Base-by-base conservation (phyloP, 2,888 invertebrate species). In the Helicoverpa assulta region DNA sequence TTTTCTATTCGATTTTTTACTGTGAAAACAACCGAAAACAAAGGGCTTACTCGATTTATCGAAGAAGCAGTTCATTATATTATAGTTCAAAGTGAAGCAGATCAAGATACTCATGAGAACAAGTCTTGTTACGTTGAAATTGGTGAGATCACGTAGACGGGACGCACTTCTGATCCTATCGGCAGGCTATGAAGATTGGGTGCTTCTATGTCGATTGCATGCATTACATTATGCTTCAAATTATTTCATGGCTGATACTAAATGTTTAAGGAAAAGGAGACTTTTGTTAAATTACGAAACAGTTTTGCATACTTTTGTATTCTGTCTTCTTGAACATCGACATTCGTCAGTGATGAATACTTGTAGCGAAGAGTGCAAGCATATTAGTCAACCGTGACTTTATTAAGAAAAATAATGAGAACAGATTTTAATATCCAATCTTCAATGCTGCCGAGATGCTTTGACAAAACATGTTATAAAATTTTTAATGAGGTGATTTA, bases 121-220 rank as follows among this genome's bases (percentile, higher is more conserved):
- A 86, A 89, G 86, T 88, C 94, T 94, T 93, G 91, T 95, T 95
- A 95, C 88, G 87, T 88, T 86, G 84, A 87, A 90, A 88, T 90
- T 89, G 87, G 89, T 89, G 84, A 86, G 83, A 87, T 92, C 95
- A 95, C 95, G 95, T 95, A 93, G 86, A 83, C 72, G 70, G 78
- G 72, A 88, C 85, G 88, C 92, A 94, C 90, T 89, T 79, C 75
- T 73, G 93, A 92, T 93, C 84, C 70, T 90, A 93, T 94, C 93
- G 76, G 74, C 82, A 57, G 80, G 71, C 47, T 73, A 57, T 76
- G 71, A 78, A 89, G 89, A 90, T 91, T 88, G 86, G 85, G 88
- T 84, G 87, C 81, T 83, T 80, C 85, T 84, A 85, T 84, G 88
- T 84, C 85, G 74, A 81, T 59, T 63, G 62, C 43, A 53, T 67